These are phyloP conservation scores for Herpetotheres cachinnans DNA, from an alignment of 2,113 vertebrate genomes.

Conservation along the genomic window DNA sequence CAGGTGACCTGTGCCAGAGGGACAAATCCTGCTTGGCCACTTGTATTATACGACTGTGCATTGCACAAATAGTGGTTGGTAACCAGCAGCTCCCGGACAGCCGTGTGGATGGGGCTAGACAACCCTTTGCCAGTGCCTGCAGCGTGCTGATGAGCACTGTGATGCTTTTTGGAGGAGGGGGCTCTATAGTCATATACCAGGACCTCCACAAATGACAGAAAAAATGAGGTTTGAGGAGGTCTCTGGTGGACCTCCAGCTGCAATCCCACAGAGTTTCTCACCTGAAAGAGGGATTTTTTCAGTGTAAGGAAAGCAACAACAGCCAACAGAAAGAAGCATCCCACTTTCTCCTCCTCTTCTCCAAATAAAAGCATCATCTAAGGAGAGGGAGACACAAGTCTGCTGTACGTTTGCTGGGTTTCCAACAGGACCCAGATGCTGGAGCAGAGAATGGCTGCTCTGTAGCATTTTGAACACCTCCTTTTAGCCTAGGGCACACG, in stretches of 20 bases:
- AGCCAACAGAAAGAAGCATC: neutral
- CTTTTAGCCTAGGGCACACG: neutral
- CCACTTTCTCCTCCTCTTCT: neutral
- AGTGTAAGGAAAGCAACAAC: neutral
- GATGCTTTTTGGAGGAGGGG: neutral
- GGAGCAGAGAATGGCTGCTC: neutral
- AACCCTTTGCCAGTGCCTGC: neutral
- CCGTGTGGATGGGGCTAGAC: neutral
- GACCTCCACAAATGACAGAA: neutral
- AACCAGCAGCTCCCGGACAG: neutral
- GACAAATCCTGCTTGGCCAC: neutral
- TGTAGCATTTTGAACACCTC: neutral
- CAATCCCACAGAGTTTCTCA: neutral
- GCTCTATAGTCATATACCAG: accelerated
- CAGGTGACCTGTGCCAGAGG: neutral
- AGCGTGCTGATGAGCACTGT: accelerated
- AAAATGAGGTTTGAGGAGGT: neutral
- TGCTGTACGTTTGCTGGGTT: neutral
- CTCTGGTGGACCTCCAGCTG: neutral
- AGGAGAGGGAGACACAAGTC: neutral
- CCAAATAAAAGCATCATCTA: neutral
- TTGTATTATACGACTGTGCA: accelerated
- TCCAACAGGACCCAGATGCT: neutral
- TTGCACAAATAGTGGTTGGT: accelerated
- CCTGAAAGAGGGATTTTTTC: neutral